Percentiles rank a stretch among this genome's conserved stretches.
These are phyloP conservation scores for Sebastes minor DNA, from an alignment of 2,797 vertebrate genomes.

Conservation along the genomic window DNA sequence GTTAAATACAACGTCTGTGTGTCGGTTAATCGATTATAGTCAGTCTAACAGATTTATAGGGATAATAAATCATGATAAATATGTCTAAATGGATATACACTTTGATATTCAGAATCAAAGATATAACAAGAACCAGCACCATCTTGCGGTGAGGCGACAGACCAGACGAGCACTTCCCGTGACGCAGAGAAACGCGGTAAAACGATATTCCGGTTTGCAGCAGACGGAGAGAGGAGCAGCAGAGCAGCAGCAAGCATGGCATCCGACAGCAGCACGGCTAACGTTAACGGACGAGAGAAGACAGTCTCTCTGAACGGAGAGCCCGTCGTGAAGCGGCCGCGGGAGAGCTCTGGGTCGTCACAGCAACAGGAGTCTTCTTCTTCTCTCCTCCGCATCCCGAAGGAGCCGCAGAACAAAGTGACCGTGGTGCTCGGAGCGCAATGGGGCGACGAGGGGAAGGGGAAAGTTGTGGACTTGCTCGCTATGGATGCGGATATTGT, in stretches of 20 bases:
- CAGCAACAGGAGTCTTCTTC: not conserved
- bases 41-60: too few relatives aligned
- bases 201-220: slow-evolving; percentile 64
- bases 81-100: not conserved
- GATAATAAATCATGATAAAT: not conserved
- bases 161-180: slow-evolving; percentile 54
- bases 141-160: not conserved
- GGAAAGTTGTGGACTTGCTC: slow-evolving; percentile 87
- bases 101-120: not conserved
- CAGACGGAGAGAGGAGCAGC: not conserved
- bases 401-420: slow-evolving; percentile 84
- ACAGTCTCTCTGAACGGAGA: slow-evolving; percentile 70
- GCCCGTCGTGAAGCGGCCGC: slow-evolving; percentile 76
- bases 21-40: not conserved
- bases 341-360: slow-evolving; percentile 51
- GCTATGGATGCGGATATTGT: slow-evolving; percentile 88
- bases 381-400: slow-evolving; percentile 42
- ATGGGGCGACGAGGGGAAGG: slow-evolving; percentile 89
- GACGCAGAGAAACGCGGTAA: slow-evolving; percentile 65
- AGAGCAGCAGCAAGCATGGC: slow-evolving; percentile 75
- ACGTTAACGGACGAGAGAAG: slow-evolving; percentile 70
- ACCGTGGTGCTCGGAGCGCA: slow-evolving; percentile 88
- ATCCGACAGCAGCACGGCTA: slow-evolving; percentile 68
- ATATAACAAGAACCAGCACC: not conserved
- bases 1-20: not conserved